Conservation (phyloP, 2,888 invertebrate species). For the Lasioglossum oenotherae region DNA sequence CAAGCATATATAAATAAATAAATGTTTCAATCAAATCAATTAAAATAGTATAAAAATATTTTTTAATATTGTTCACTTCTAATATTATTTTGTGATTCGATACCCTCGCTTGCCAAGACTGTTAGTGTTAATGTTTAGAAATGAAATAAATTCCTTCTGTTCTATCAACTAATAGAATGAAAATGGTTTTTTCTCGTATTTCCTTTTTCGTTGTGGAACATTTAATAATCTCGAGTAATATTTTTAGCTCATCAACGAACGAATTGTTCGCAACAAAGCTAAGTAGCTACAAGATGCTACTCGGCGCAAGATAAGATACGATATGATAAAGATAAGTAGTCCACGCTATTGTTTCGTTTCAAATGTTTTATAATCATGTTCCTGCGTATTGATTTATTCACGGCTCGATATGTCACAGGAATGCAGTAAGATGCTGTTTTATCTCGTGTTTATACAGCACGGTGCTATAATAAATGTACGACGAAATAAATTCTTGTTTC, state of each 20-base stretch:
- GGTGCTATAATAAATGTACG: slow-evolving; percentile 21
- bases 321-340: background rate
- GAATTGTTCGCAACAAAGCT: background rate
- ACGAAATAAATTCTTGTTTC: slow-evolving; percentile 34
- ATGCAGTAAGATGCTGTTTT: slow-evolving; percentile 30
- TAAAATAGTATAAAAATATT: background rate
- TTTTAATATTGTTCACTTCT: background rate
- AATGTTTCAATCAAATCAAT: background rate
- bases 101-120: background rate
- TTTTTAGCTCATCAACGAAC: slow-evolving; percentile 3
- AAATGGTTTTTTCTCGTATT: background rate
- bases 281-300: background rate
- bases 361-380: slow-evolving; percentile 1
- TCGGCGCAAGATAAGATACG: too few relatives aligned
- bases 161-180: background rate
- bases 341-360: background rate
- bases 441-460: slow-evolving; percentile 9
- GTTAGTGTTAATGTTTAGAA: background rate
- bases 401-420: slow-evolving; percentile 30
- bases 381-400: slow-evolving; percentile 1
- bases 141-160: background rate
- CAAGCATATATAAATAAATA: background rate
- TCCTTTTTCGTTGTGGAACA: background rate
- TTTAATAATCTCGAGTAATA: background rate
- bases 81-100: background rate